phyloP scores from a whole-genome alignment of 2,113 vertebrate genomes.

The Carettochelys insculpta region DNA sequence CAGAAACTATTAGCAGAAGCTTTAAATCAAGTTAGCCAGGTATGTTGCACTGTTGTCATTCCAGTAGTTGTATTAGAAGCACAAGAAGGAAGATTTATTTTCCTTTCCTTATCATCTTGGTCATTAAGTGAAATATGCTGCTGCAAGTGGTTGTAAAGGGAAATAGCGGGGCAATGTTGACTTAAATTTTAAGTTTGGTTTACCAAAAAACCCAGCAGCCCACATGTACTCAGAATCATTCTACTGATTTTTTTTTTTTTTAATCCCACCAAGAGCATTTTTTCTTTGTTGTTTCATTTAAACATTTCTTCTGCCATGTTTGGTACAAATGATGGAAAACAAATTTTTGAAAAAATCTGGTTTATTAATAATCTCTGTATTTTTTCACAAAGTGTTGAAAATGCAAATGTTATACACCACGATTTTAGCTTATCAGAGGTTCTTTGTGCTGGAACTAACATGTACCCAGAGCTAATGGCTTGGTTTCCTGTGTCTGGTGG shows the following conservation, averaged over 20 bases:
- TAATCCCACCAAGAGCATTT: not conserved
- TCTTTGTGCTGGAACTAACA: not conserved
- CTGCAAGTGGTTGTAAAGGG: not conserved
- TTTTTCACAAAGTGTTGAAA: not conserved
- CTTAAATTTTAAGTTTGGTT: not conserved
- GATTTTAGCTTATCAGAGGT: not conserved
- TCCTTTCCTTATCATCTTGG: not conserved
- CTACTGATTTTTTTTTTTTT: not conserved
- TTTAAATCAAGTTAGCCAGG: conserved; percentile 94
- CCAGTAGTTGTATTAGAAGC: not conserved
- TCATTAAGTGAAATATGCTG: not conserved
- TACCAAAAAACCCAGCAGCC: not conserved
- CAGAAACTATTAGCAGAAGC: conserved; percentile 98
- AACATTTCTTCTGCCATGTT: not conserved
- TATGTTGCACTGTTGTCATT: conserved; percentile 53
- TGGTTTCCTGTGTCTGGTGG: not conserved
- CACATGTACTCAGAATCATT: not conserved
- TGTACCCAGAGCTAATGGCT: not conserved
- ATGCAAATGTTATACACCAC: not conserved
- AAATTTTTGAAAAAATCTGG: not conserved
- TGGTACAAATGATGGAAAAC: not conserved
- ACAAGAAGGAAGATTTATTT: not conserved
- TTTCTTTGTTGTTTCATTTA: not conserved
- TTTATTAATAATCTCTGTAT: not conserved
- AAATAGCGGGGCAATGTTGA: not conserved